Percentiles rank a stretch among this genome's conserved stretches.
Evolutionary conservation across 2,113 vertebrate genomes (phyloP).

Genomic region (Speoplatyrhinus poulsoni): DNA sequence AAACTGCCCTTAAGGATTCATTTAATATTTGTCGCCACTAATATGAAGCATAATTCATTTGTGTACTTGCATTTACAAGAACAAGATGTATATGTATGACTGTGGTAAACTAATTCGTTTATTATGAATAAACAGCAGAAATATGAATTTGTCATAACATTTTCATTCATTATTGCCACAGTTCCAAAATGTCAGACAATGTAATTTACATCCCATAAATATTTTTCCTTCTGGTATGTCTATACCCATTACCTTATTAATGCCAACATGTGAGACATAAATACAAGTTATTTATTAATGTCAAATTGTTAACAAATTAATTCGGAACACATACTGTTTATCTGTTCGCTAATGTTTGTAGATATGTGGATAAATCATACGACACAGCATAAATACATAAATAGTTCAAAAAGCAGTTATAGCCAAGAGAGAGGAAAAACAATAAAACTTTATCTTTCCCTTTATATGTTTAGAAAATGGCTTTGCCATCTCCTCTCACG

Average conservation of each 20-base stretch:
- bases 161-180: slow-evolving; percentile 69
- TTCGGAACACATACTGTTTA: not conserved
- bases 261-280: slow-evolving; percentile 16
- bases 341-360: slow-evolving; percentile 12
- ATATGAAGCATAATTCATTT: slow-evolving; percentile 56
- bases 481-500: slow-evolving; percentile 85
- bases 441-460: slow-evolving; percentile 70
- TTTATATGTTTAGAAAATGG: slow-evolving; percentile 90
- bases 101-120: slow-evolving; percentile 53
- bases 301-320: slow-evolving; percentile 15
- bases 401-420: slow-evolving; percentile 31
- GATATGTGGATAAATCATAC: not conserved
- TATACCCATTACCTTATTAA: slow-evolving; percentile 9
- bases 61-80: slow-evolving; percentile 58
- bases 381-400: slow-evolving; percentile 2
- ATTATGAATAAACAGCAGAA: slow-evolving; percentile 70
- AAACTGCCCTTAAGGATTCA: slow-evolving; percentile 57
- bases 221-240: slow-evolving; percentile 48
- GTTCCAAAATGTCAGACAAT: slow-evolving; percentile 60
- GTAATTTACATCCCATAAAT: slow-evolving; percentile 66
- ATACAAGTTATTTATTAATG: not conserved
- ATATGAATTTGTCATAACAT: slow-evolving; percentile 64
- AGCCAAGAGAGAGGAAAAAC: slow-evolving; percentile 19
- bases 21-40: slow-evolving; percentile 55
- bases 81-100: slow-evolving; percentile 69